These are phyloP conservation scores for Falco biarmicus DNA, from an alignment of 2,797 vertebrate species.

Conservation along the genomic window DNA sequence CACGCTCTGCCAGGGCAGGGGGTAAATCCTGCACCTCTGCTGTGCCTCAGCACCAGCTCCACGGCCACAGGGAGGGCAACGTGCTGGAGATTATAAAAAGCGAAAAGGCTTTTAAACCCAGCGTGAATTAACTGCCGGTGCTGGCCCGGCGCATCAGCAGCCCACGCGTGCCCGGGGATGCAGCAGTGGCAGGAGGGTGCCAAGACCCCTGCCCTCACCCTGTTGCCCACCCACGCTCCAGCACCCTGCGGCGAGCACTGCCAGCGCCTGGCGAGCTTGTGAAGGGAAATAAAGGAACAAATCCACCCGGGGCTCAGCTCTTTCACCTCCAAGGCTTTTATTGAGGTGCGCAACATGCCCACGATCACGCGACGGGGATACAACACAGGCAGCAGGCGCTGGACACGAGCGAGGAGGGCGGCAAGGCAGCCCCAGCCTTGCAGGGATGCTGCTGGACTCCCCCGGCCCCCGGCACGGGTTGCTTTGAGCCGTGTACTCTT, in stretches of 20 bases:
- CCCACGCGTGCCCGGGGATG: background rate
- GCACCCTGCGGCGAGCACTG: fast-evolving
- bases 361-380: background rate
- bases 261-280: fast-evolving
- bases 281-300: background rate
- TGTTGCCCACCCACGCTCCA: background rate
- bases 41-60: background rate
- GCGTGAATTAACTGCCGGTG: fast-evolving
- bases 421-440: fast-evolving
- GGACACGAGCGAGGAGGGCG: background rate
- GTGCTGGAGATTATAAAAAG: background rate
- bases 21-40: background rate
- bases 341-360: background rate
- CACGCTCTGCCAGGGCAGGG: background rate
- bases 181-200: background rate
- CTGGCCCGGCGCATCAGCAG: fast-evolving
- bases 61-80: fast-evolving
- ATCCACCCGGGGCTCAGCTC: background rate
- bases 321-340: slow-evolving; percentile 38
- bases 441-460: background rate
- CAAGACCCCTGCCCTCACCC: background rate
- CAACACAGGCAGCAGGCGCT: background rate
- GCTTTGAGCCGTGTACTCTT: background rate
- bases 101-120: background rate
- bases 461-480: background rate